Evolutionary conservation across 2,113 vertebrate species (phyloP).

Genomic region (Dasypus novemcinctus): DNA sequence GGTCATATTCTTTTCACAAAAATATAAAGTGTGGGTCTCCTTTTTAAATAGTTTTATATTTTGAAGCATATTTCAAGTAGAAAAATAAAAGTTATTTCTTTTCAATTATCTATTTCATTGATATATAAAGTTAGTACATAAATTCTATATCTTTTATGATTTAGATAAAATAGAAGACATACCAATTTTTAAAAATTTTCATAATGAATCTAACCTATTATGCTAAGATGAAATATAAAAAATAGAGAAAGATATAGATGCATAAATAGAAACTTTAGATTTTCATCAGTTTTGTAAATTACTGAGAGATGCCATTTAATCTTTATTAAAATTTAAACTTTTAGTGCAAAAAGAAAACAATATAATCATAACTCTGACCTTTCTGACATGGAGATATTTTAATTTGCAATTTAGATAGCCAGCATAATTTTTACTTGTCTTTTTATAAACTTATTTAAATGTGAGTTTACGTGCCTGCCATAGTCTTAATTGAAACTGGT

Average conservation of each 20-base stretch:
- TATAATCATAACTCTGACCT: constrained; percentile 49
- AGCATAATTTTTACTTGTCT: constrained; percentile 60
- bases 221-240: background rate
- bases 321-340: constrained; percentile 54
- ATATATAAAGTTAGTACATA: background rate
- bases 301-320: constrained; percentile 3
- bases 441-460: constrained; percentile 71
- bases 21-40: background rate
- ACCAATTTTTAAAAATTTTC: constrained; percentile 8
- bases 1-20: background rate
- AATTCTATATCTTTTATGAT: background rate
- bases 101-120: background rate
- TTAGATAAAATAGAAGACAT: background rate
- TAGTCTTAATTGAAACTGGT: constrained; percentile 61
- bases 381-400: constrained; percentile 48
- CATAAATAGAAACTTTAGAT: constrained; percentile 6
- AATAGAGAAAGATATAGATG: background rate
- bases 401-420: constrained; percentile 57
- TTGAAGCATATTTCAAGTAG: background rate
- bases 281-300: constrained; percentile 8
- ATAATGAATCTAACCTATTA: background rate
- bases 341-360: background rate
- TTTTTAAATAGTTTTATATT: background rate
- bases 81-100: background rate
- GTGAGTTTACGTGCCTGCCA: constrained; percentile 42